phyloP scores from a whole-genome alignment of 2,797 vertebrate genomes.

The Atherinosoma microstoma region DNA sequence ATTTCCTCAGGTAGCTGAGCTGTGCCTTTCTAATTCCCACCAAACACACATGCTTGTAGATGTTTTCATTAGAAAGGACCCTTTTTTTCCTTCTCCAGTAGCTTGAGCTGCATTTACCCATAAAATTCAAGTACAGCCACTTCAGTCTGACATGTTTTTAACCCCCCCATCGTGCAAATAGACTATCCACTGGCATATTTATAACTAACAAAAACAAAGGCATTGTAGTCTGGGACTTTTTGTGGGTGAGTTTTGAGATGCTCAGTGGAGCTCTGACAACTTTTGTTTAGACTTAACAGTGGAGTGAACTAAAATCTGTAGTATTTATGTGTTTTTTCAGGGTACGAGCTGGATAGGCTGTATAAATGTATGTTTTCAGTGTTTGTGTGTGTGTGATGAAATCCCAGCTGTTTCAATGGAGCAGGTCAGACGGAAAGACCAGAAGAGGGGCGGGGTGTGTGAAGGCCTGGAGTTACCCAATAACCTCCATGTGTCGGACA shows the following conservation, averaged over 20 bases:
- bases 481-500: conserved; percentile 45
- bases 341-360: conserved; percentile 3
- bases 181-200: background rate
- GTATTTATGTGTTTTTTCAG: conserved; percentile 3
- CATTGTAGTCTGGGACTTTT: conserved; percentile 6
- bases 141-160: conserved; percentile 13
- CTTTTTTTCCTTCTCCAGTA: background rate
- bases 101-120: conserved; percentile 10
- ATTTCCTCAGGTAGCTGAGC: too few species aligned
- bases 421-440: conserved; percentile 63
- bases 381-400: conserved; percentile 26
- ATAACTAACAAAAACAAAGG: conserved; percentile 12
- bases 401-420: conserved; percentile 62
- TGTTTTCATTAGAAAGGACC: background rate
- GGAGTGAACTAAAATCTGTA: background rate
- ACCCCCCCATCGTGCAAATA: conserved; percentile 22
- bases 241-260: conserved; percentile 1
- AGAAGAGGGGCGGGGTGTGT: conserved; percentile 1
- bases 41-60: background rate
- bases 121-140: background rate
- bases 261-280: background rate
- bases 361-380: conserved; percentile 5
- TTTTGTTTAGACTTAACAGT: background rate
- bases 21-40: background rate
- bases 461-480: background rate